Percentiles rank a stretch among this genome's conserved stretches.
These are phyloP conservation scores for Melipona quadrifasciata DNA, from an alignment of 1,140 invertebrate species.

Conservation along the genomic window DNA sequence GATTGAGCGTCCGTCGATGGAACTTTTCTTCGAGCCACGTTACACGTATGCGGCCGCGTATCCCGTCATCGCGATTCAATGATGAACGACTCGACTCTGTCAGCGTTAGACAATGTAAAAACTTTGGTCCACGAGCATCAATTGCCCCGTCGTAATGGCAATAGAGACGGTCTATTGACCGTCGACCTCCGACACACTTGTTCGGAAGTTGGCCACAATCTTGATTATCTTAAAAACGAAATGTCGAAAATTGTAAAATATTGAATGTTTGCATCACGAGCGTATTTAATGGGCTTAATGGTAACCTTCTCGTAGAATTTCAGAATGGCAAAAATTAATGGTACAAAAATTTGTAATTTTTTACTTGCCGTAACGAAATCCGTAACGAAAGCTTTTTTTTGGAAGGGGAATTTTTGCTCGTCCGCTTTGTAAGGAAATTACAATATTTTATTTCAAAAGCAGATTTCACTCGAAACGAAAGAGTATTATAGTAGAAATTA, in stretches of 20 bases:
- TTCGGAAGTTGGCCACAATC: not conserved
- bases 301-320: not conserved
- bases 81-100: constrained; percentile 56
- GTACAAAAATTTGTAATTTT: not conserved
- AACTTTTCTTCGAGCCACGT: constrained; percentile 53
- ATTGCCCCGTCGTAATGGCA: constrained; percentile 30
- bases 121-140: constrained; percentile 14
- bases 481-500: not conserved
- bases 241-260: not conserved
- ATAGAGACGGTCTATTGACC: not conserved
- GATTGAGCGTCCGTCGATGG: constrained; percentile 55
- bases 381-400: too few species aligned
- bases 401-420: too few species aligned
- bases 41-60: constrained; percentile 43
- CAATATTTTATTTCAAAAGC: too few species aligned
- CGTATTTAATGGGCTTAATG: not conserved
- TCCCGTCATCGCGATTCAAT: constrained; percentile 50
- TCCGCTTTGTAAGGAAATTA: not conserved
- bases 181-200: not conserved
- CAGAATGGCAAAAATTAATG: not conserved
- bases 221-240: not conserved
- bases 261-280: not conserved
- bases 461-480: not conserved
- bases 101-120: constrained; percentile 43
- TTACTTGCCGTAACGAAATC: not conserved